Evolutionary conservation across 2,888 invertebrate species (phyloP).

Genomic region (Leptopterna dolabrata): DNA sequence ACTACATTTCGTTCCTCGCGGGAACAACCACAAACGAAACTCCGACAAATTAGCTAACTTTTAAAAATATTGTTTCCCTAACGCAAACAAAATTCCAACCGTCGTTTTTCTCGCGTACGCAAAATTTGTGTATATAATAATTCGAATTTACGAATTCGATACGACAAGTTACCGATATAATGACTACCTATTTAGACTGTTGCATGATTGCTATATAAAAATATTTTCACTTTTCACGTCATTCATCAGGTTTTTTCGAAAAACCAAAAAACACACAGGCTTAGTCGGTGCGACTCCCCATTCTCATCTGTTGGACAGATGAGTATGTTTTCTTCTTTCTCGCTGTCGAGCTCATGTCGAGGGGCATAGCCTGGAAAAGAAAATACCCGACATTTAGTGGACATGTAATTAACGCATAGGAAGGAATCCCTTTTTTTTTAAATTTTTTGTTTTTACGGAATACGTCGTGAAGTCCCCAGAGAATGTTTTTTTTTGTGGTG

Average conservation of each 20-base stretch:
- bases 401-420: too few relatives aligned
- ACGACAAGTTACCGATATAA: neutral
- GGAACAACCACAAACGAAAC: neutral
- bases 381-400: neutral
- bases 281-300: neutral
- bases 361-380: slow-evolving; percentile 19
- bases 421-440: too few relatives aligned
- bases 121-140: neutral
- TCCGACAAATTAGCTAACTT: neutral
- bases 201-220: neutral
- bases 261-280: slow-evolving; percentile 5
- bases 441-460: too few relatives aligned
- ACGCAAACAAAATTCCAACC: neutral
- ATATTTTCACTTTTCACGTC: neutral
- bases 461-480: too few relatives aligned
- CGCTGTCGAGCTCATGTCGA: slow-evolving; percentile 18
- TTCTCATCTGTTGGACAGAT: slow-evolving; percentile 15
- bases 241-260: neutral
- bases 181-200: neutral
- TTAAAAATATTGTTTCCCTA: neutral
- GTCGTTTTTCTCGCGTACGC: neutral
- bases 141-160: neutral
- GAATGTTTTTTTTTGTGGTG: too few relatives aligned
- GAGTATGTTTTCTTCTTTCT: slow-evolving; percentile 33
- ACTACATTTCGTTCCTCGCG: neutral